Percentiles rank a stretch among this genome's conserved stretches.
Conservation (phyloP, 2,888 invertebrate species). For the Dione vanillae region DNA sequence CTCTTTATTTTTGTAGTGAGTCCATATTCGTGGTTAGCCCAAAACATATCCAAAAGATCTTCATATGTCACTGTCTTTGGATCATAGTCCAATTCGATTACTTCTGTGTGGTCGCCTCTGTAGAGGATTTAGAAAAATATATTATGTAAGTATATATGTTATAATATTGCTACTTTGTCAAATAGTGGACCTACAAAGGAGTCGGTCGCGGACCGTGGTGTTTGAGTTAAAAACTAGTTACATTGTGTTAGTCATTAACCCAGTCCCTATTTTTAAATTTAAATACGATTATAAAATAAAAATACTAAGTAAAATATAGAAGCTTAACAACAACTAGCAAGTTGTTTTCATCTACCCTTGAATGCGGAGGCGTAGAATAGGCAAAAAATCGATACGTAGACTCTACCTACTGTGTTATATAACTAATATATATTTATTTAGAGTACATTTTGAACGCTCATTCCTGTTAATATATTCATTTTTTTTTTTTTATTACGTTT, state of each 20-base stretch:
- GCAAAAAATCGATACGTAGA: conserved; percentile 15
- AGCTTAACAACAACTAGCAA: neutral
- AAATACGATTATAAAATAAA: neutral
- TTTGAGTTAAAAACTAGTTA: no score
- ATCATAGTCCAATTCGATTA: conserved; percentile 95
- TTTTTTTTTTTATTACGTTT: neutral
- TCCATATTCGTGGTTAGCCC: conserved; percentile 96
- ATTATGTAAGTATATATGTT: neutral
- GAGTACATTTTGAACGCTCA: neutral
- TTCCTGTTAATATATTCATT: neutral
- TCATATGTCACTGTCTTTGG: conserved; percentile 90
- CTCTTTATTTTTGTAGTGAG: conserved; percentile 90
- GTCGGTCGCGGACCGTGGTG: no score
- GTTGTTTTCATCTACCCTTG: neutral
- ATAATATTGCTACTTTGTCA: no score
- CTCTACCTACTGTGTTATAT: conserved; percentile 5
- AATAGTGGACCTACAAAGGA: no score
- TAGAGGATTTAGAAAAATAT: conserved; percentile 54
- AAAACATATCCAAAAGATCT: conserved; percentile 92
- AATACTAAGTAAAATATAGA: neutral
- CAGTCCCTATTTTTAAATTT: no score
- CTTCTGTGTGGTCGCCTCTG: conserved; percentile 97
- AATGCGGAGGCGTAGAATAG: conserved; percentile 9
- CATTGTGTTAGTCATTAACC: no score
- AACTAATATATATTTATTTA: neutral